These are phyloP conservation scores for Pangasius djambal DNA, from an alignment of 2,797 vertebrate genomes.

Conservation along the genomic window DNA sequence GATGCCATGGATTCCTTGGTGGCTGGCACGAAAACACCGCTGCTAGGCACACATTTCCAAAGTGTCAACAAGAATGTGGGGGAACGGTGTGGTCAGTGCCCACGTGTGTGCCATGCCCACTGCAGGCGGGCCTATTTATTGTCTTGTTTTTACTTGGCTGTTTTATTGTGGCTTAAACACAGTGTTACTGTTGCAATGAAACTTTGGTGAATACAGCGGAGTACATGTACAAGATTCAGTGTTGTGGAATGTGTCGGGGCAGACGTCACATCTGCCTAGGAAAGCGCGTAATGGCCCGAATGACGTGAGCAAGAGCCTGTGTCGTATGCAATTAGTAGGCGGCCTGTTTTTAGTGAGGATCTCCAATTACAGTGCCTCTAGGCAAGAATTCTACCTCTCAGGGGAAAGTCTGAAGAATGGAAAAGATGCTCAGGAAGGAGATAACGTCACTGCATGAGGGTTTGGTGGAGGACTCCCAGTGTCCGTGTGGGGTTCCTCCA, in stretches of 20 bases:
- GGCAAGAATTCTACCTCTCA: background rate
- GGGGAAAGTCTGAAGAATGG: background rate
- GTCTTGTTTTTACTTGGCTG: constrained; percentile 46
- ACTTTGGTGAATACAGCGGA: constrained; percentile 30
- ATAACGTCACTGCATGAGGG: background rate
- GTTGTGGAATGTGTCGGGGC: background rate
- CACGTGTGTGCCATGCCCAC: constrained; percentile 30
- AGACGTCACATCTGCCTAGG: constrained; percentile 23
- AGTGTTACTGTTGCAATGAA: constrained; percentile 36
- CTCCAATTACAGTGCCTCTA: constrained; percentile 4
- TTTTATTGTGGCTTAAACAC: constrained; percentile 40
- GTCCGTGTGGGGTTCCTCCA: no score
- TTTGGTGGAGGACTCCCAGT: background rate
- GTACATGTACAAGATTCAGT: background rate
- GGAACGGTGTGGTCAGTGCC: constrained; percentile 52
- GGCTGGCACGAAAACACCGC: constrained; percentile 53
- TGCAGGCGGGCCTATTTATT: constrained; percentile 26
- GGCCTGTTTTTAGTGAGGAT: background rate
- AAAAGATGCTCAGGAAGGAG: constrained; percentile 19
- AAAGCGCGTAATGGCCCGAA: background rate
- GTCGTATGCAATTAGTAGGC: background rate
- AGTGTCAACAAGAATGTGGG: constrained; percentile 63
- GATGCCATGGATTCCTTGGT: constrained; percentile 57
- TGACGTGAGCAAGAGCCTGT: constrained; percentile 27
- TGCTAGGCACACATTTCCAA: constrained; percentile 57